These are phyloP conservation scores for Thamnaconus septentrionalis DNA, from an alignment of 2,113 vertebrate species.

Conservation along the genomic window DNA sequence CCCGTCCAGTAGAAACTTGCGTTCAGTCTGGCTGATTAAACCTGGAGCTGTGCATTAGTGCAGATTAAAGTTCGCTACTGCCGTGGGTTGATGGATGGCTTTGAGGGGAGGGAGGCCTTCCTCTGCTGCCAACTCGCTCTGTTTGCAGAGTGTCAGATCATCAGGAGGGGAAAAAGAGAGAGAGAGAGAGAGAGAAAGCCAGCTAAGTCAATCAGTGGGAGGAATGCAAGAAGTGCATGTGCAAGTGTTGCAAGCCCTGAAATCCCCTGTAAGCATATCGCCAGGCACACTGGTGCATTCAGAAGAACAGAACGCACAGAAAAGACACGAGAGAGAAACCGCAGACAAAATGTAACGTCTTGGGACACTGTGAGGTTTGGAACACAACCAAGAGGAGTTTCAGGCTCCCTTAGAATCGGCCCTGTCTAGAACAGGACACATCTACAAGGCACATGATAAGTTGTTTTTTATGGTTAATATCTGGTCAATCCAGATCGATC, in stretches of 20 bases:
- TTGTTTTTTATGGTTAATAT: too few species aligned
- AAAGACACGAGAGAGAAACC: neutral
- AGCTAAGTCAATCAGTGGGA: too few species aligned
- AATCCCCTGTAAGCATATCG: too few species aligned
- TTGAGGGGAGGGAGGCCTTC: constrained; percentile 37
- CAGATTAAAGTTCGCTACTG: constrained; percentile 36
- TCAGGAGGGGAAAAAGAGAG: constrained; percentile 12
- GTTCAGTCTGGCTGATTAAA: constrained; percentile 26
- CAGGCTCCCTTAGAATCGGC: neutral
- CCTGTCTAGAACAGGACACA: too few species aligned
- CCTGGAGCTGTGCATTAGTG: constrained; percentile 25
- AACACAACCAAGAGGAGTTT: too few species aligned
- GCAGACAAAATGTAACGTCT: too few species aligned
- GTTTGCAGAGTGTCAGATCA: constrained; percentile 29
- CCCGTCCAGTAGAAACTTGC: constrained; percentile 10
- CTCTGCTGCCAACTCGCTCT: constrained; percentile 33
- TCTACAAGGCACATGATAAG: too few species aligned
- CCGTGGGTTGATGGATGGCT: constrained; percentile 42
- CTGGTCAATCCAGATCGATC: too few species aligned
- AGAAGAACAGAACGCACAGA: constrained; percentile 10
- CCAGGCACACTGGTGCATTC: neutral
- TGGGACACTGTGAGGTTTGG: too few species aligned
- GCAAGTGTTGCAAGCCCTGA: constrained; percentile 1
- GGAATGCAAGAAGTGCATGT: too few species aligned
- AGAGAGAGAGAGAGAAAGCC: too few species aligned